These are phyloP conservation scores for Laticauda laticaudata DNA, from an alignment of 2,113 vertebrate species.

Conservation along the genomic window DNA sequence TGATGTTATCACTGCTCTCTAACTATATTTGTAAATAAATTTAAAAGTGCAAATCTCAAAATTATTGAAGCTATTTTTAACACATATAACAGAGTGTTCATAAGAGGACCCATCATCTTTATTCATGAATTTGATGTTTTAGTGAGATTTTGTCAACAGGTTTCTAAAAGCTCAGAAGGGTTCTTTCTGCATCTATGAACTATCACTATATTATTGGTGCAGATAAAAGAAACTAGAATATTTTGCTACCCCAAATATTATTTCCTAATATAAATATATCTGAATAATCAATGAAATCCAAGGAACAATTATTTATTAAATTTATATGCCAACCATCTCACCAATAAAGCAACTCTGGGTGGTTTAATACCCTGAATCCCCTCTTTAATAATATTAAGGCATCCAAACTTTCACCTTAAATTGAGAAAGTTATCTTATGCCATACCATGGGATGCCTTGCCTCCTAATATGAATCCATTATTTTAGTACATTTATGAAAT, in stretches of 20 bases:
- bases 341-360: background rate
- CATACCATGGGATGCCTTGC: background rate
- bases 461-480: background rate
- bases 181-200: background rate
- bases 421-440: background rate
- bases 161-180: background rate
- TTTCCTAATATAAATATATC: background rate
- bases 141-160: background rate
- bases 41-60: background rate
- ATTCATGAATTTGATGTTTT: background rate
- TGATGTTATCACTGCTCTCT: background rate
- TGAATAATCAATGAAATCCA: background rate
- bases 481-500: constrained; percentile 15
- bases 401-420: background rate
- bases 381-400: background rate
- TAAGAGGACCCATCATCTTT: background rate
- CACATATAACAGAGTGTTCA: background rate
- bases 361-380: background rate
- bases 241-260: background rate
- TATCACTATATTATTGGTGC: background rate
- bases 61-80: background rate
- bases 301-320: background rate
- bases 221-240: background rate
- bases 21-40: background rate
- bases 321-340: background rate